Percentiles rank a stretch among this genome's conserved stretches.
Evolutionary conservation across 2,888 invertebrate genomes (phyloP).

Genomic region (Pachliopta kotzebuea): DNA sequence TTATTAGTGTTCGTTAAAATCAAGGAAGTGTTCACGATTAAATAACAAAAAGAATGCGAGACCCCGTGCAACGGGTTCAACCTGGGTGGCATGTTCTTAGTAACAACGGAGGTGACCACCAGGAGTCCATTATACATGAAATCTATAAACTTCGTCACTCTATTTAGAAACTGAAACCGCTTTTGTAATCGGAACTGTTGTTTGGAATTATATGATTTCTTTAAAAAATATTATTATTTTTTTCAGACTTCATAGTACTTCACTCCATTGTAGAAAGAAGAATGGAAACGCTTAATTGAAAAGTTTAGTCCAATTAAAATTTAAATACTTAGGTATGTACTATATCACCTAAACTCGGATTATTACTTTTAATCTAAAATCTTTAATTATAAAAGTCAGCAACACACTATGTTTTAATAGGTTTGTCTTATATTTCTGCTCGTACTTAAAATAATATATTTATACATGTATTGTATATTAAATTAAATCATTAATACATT

Average conservation of each 20-base stretch:
- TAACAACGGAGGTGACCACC: constrained; percentile 60
- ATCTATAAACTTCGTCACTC: constrained; percentile 54
- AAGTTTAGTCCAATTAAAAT: no score
- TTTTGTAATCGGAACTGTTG: constrained; percentile 40
- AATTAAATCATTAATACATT: background rate
- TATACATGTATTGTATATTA: no score
- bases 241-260: constrained; percentile 17
- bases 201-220: constrained; percentile 35
- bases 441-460: no score
- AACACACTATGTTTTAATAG: no score
- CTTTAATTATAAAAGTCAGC: no score
- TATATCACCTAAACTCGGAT: no score
- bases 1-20: constrained; percentile 22
- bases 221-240: constrained; percentile 12
- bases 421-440: no score
- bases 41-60: constrained; percentile 27
- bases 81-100: constrained; percentile 75
- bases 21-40: constrained; percentile 27
- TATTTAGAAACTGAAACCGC: constrained; percentile 46
- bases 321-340: no score
- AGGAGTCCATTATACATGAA: constrained; percentile 42
- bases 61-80: constrained; percentile 42
- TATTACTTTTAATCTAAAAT: no score
- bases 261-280: background rate
- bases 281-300: background rate